Conservation (phyloP, 2,797 vertebrate species). For the Crocidura indochinensis region DNA sequence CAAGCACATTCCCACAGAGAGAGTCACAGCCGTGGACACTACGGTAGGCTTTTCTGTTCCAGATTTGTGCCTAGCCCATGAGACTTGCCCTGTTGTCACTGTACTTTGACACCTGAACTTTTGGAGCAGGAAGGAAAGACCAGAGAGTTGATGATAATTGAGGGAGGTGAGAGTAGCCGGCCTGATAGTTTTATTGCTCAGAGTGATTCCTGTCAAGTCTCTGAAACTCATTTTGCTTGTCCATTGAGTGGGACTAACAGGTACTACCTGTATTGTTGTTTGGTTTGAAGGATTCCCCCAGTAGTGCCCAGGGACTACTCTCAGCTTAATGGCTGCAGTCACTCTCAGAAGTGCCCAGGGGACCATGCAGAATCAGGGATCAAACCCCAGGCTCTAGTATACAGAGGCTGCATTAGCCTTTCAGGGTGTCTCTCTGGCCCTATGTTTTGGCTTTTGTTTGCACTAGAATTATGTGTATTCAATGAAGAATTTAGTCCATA, state of each 20-base stretch:
- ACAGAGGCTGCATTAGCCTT: too few relatives aligned
- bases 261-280: background rate
- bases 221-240: background rate
- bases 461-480: constrained; percentile 15
- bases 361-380: too few relatives aligned
- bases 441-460: background rate
- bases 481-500: background rate
- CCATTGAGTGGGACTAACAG: constrained; percentile 26
- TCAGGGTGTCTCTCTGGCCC: too few relatives aligned
- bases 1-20: constrained; percentile 92
- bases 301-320: too few relatives aligned
- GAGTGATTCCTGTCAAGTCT: background rate
- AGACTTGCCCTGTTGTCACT: constrained; percentile 75
- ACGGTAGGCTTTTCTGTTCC: constrained; percentile 93
- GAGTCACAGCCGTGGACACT: constrained; percentile 94
- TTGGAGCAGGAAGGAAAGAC: constrained; percentile 79
- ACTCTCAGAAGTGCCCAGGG: too few relatives aligned
- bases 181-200: background rate
- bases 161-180: background rate
- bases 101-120: constrained; percentile 77
- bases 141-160: background rate
- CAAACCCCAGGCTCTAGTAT: too few relatives aligned
- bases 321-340: too few relatives aligned
- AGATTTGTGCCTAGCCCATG: constrained; percentile 26
- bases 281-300: too few relatives aligned